Conservation (phyloP, 2,888 invertebrate genomes). For the Mythimna vitellina region DNA sequence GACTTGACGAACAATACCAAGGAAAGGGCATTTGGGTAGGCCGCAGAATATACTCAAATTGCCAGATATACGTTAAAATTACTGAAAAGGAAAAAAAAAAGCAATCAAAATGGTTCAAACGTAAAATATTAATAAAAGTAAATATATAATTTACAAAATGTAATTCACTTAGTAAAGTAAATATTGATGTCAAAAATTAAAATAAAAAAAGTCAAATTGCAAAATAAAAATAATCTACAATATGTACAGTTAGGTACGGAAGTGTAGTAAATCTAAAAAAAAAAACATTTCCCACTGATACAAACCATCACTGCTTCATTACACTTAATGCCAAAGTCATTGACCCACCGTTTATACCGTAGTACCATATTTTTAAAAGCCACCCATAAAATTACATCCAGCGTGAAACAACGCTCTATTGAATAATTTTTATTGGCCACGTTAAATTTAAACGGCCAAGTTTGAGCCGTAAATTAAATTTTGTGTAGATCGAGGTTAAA, state of each 20-base stretch:
- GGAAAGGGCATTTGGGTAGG: no score
- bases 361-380: constrained; percentile 33
- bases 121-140: no score
- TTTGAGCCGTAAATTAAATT: constrained; percentile 57
- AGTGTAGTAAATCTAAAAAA: background rate
- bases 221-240: no score
- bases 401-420: constrained; percentile 48
- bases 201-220: no score
- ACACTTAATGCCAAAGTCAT: constrained; percentile 18
- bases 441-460: constrained; percentile 46
- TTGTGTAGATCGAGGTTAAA: constrained; percentile 46
- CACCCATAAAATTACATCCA: constrained; percentile 50
- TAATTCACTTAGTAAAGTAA: no score
- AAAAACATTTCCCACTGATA: background rate
- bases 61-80: no score
- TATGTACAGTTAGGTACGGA: background rate
- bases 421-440: constrained; percentile 58
- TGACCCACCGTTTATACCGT: constrained; percentile 20
- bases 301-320: background rate
- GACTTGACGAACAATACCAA: no score
- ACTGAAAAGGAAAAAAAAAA: no score
- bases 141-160: no score
- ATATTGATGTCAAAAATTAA: no score
- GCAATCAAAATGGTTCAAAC: no score
- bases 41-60: no score